Base-by-base conservation (phyloP, 1,140 invertebrate genomes). In the Drosophila simulans region DNA sequence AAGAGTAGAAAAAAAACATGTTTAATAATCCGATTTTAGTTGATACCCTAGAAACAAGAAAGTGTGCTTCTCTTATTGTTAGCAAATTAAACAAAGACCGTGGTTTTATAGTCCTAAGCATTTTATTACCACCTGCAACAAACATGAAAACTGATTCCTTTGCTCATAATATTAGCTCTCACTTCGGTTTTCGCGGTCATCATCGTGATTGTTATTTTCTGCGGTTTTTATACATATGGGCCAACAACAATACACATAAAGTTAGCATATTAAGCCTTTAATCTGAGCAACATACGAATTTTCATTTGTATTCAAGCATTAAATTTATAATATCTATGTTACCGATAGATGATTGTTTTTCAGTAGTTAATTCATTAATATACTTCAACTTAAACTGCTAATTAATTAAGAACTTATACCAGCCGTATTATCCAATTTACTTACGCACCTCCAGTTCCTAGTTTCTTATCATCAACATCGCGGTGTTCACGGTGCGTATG, bases 401-500 rank as follows among this genome's bases (percentile, higher is more conserved):
- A n/a, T 25, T 12, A 3, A 22, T 11, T 22, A 22, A 3, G 2
- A 22, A 22, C 0, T 22, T 3, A n/a, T 25, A 17, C 17, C 3
- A 20, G 7, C 0, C 2, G 15, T 12, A 46, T 17, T 31, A 15
- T 3, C 8, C 27, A n/a, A 49, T 25, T 15, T 49, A 49, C 4
- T 49, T 15, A 49, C 25, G 46, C 46, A 49, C 25, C n/a, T 27
- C 22, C 5, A n/a, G 17, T n/a, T 46, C 7, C 13, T 12, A 11
- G n/a, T 34, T 31, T 3, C 13, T 15, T 27, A 27, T 15, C 8
- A 31, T 17, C 0, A 13, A n/a, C 57, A 35, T 11, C 35, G 3
- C 3, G 0, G 11, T 46, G 42, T 31, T 25, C 43, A 45, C 37
- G 7, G 15, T 69, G 69, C 75, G 80, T 84, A 79, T 80, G 76